Evolutionary conservation across 92 coral and sea anemone genomes (phyloP).

Genomic region (Palythoa heliodiscus): DNA sequence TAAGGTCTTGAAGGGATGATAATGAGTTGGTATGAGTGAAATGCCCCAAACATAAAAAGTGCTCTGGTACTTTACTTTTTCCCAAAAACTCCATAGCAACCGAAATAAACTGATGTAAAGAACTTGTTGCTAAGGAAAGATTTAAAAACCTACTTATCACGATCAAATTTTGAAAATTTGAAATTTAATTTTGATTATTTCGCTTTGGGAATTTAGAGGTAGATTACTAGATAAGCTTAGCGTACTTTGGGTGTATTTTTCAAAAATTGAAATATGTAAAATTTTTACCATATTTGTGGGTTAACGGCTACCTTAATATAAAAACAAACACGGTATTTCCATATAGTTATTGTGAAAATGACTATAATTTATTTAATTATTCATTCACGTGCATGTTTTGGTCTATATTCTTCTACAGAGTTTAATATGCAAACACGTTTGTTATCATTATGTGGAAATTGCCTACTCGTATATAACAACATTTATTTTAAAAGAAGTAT

Average conservation of each 20-base stretch:
- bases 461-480: too few species aligned
- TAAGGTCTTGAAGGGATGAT: not conserved
- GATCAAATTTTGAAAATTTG: constrained; percentile 16
- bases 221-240: not conserved
- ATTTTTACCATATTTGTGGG: not conserved
- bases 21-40: not conserved
- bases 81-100: constrained; percentile 20
- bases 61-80: not conserved
- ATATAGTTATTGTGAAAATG: too few species aligned
- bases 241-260: not conserved
- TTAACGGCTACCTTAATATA: constrained; percentile 21
- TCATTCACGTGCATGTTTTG: too few species aligned
- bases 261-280: constrained; percentile 6
- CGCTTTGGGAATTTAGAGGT: not conserved
- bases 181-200: constrained; percentile 4
- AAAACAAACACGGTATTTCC: too few species aligned
- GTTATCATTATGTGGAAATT: too few species aligned
- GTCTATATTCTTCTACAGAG: too few species aligned
- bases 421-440: too few species aligned
- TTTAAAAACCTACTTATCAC: not conserved
- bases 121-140: constrained; percentile 25
- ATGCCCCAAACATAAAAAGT: not conserved
- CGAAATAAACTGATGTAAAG: constrained; percentile 5
- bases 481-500: too few species aligned
- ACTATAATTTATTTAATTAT: too few species aligned